A percentile compares a stretch with the other conserved stretches of the same genome.
These are phyloP conservation scores for Orgyia antiqua DNA, from an alignment of 2,888 invertebrate species.

Conservation along the genomic window DNA sequence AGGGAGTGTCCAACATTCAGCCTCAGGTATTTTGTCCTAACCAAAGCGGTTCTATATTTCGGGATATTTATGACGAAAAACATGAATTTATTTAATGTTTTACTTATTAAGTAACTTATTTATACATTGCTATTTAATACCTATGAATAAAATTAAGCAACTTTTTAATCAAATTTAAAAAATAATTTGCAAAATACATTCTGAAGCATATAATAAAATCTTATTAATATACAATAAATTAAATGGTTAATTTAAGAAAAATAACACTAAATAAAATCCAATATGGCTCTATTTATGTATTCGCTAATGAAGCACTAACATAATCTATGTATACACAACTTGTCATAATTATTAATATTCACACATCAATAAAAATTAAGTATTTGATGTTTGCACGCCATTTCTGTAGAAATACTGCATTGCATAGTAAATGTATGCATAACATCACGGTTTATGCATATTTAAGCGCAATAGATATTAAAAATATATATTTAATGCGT, in stretches of 20 bases:
- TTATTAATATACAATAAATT: too few species aligned
- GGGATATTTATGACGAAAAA: not conserved
- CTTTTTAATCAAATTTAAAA: too few species aligned
- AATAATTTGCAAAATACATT: too few species aligned
- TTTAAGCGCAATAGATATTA: not conserved
- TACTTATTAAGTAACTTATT: too few species aligned
- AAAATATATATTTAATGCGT: too few species aligned
- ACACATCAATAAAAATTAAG: slow-evolving; percentile 7
- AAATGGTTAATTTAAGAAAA: too few species aligned
- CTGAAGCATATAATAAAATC: too few species aligned
- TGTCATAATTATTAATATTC: slow-evolving; percentile 10
- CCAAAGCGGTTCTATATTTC: slow-evolving; percentile 37
- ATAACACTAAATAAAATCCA: slow-evolving; percentile 1
- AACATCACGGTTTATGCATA: not conserved
- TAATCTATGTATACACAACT: not conserved
- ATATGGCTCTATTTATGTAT: slow-evolving; percentile 1
- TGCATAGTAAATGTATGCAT: slow-evolving; percentile 1
- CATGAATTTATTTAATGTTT: too few species aligned
- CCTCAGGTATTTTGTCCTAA: slow-evolving; percentile 39
- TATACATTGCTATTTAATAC: not conserved
- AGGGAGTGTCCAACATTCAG: slow-evolving; percentile 46
- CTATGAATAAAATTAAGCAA: too few species aligned
- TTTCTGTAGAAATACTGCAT: slow-evolving; percentile 6
- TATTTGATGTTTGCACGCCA: slow-evolving; percentile 5
- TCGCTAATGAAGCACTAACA: slow-evolving; percentile 3